Evolutionary conservation across 2,113 vertebrate species (phyloP), one percentile per base, ranked within the genome.

Genomic region (Peromyscus polionotus): DNA sequence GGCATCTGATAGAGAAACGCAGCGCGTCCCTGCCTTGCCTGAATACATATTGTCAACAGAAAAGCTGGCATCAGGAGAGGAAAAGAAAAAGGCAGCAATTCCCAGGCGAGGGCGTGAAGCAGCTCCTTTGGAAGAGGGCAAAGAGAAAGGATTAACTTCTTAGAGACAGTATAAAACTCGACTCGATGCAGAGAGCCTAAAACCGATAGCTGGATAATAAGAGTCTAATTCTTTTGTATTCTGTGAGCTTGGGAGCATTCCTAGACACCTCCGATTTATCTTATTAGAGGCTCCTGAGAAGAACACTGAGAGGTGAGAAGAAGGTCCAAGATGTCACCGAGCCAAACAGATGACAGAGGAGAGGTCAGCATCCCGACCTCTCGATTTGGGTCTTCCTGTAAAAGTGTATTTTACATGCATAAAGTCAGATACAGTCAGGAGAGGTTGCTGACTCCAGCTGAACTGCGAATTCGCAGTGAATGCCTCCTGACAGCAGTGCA

Each of bases 1-100:
- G 85, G 96, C 97, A 92, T 98, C 88, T 97, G 98, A 97, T 97
- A 96, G 97, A 80, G 97, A 92, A 96, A 92, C 12, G 67, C 67
- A 26, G 77, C n/a, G 87, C 91, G 97, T 93, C 93, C 93, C 97
- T 90, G 97, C 88, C 93, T 97, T 97, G 98, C 98, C 97, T 96
- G 95, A 68, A 96, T 92, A 86, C 68, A 65, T 95, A 81, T 96
- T 98, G 97, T 98, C 97, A 96, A 91, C 93, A 94, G 84, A 75
- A 80, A 91, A 92, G 93, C 96, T 92, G 97, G 91, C 86, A 94
- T 89, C 94, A 88, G 95, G 96, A 98, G 77, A 94, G 80, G 85
- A 91, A 97, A 79, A 96, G 91, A 91, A 95, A 96, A 96, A 0
- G 95, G 95, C 89, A 97, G 54, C 87, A 96, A 97, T 96, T 97